Evolutionary conservation across 2,113 vertebrate species (phyloP).

Genomic region (Mola mola): DNA sequence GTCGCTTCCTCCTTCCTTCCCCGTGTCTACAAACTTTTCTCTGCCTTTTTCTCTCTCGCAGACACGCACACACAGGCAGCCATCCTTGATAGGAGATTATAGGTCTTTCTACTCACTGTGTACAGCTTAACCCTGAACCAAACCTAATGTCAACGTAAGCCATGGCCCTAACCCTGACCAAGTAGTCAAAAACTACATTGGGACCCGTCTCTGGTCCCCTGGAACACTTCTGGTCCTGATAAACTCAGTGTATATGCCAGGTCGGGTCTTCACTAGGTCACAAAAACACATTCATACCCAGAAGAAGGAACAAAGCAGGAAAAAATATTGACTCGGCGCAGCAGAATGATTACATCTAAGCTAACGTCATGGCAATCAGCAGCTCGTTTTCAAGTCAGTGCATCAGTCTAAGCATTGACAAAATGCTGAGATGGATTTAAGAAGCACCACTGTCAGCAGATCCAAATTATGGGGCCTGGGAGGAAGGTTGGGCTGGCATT

Average conservation of each 20-base stretch:
- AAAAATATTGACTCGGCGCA: slow-evolving; percentile 49
- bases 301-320: background rate
- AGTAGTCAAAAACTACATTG: too few relatives aligned
- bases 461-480: slow-evolving; percentile 23
- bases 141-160: too few relatives aligned
- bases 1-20: background rate
- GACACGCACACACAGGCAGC: background rate
- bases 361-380: slow-evolving; percentile 38
- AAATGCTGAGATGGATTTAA: slow-evolving; percentile 48
- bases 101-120: too few relatives aligned
- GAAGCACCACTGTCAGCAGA: slow-evolving; percentile 35
- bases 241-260: too few relatives aligned
- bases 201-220: too few relatives aligned
- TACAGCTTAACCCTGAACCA: too few relatives aligned
- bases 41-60: background rate
- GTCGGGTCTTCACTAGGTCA: too few relatives aligned
- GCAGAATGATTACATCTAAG: slow-evolving; percentile 54
- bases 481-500: slow-evolving; percentile 31
- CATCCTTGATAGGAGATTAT: too few relatives aligned
- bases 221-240: too few relatives aligned
- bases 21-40: slow-evolving; percentile 15
- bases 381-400: slow-evolving; percentile 55
- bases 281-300: too few relatives aligned
- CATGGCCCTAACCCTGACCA: too few relatives aligned
- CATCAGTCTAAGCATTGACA: slow-evolving; percentile 55